phyloP scores from a whole-genome alignment of 53 echinoderm and acorn worm species.

The Echinarachnius parma region DNA sequence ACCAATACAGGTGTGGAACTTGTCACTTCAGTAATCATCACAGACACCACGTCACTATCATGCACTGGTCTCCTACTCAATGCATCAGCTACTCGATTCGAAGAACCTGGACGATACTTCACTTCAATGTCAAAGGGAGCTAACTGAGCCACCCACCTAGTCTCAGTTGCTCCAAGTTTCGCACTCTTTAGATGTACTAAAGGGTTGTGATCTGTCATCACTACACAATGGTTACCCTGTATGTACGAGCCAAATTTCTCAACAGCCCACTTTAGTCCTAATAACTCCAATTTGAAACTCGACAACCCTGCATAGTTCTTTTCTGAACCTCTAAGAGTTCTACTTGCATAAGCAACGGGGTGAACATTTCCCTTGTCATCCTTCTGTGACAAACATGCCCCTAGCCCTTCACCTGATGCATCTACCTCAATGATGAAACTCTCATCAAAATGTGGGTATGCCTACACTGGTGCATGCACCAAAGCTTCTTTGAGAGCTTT shows the following conservation, averaged over 20 bases:
- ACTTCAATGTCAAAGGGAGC: conserved; percentile 41
- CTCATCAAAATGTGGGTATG: conserved; percentile 29
- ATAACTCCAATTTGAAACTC: conserved; percentile 44
- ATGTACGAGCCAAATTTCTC: conserved; percentile 48
- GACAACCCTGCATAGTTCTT: conserved; percentile 33
- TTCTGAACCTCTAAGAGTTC: conserved; percentile 31
- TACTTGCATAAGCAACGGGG: conserved; percentile 41
- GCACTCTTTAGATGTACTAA: conserved; percentile 36
- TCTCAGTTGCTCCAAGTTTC: conserved; percentile 32
- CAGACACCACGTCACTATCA: neutral
- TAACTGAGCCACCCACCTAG: conserved; percentile 35
- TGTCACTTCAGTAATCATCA: conserved; percentile 5
- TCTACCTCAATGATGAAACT: conserved; percentile 43
- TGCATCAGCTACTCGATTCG: conserved; percentile 21
- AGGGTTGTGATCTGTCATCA: conserved; percentile 47
- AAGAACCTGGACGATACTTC: conserved; percentile 13
- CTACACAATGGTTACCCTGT: conserved; percentile 13
- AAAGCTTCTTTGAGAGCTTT: neutral
- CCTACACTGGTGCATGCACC: conserved; percentile 30
- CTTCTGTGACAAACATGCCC: conserved; percentile 36
- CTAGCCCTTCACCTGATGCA: conserved; percentile 38
- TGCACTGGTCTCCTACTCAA: conserved; percentile 9
- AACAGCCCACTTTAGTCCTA: conserved; percentile 43
- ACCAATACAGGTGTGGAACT: neutral
- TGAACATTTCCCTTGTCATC: conserved; percentile 33